Percentiles rank a stretch among this genome's conserved stretches.
phyloP scores from a whole-genome alignment of 1,140 invertebrate genomes.

The Meloidogyne floridensis region DNA sequence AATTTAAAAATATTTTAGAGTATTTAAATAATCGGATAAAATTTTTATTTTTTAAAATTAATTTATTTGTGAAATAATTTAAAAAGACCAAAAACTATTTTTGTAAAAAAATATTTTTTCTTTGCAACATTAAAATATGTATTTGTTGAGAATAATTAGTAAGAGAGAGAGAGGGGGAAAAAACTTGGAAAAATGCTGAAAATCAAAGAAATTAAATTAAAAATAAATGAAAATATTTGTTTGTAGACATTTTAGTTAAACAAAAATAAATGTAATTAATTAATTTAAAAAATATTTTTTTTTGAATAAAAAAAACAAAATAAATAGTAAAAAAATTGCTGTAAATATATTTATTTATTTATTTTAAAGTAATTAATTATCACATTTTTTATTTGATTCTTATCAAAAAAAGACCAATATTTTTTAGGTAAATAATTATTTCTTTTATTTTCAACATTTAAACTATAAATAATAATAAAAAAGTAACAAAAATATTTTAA shows the following conservation, averaged over 20 bases:
- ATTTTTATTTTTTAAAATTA: too few relatives aligned
- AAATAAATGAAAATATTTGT: neutral
- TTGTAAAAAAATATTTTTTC: neutral
- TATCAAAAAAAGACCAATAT: neutral
- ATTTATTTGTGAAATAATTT: neutral
- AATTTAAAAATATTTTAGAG: too few relatives aligned
- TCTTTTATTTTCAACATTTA: too few relatives aligned
- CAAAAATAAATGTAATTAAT: neutral
- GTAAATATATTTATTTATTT: neutral
- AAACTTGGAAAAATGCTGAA: neutral
- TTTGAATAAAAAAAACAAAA: neutral
- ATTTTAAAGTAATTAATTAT: neutral
- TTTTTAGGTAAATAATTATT: too few relatives aligned
- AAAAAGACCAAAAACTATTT: slow-evolving; percentile 3
- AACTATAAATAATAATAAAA: too few relatives aligned
- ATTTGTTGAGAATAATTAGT: neutral
- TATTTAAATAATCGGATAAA: too few relatives aligned
- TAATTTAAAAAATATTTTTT: neutral
- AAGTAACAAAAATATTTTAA: too few relatives aligned
- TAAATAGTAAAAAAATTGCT: neutral
- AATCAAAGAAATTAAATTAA: neutral
- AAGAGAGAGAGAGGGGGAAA: neutral
- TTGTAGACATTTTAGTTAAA: neutral
- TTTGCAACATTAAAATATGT: neutral
- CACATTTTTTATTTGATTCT: neutral